phyloP scores from a whole-genome alignment of 2,888 invertebrate species.

The Plagiodera versicolora region DNA sequence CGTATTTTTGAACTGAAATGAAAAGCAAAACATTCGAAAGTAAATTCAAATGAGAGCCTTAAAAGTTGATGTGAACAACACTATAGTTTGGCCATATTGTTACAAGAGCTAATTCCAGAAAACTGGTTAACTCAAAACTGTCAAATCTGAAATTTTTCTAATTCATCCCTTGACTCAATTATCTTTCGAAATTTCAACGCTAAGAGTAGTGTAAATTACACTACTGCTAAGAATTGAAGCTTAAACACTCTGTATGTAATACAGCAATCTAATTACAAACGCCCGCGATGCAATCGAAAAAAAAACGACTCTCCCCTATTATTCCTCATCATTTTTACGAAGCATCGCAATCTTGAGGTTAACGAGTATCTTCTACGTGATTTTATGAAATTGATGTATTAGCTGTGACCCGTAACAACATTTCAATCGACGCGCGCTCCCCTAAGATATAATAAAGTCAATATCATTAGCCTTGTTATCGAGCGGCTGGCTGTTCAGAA shows the following conservation, averaged over 20 bases:
- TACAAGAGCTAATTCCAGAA: too few species aligned
- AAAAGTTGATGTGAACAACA: too few species aligned
- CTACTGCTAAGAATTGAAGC: neutral
- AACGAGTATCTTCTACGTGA: slow-evolving; percentile 1
- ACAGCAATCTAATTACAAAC: too few species aligned
- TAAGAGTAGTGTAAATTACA: neutral
- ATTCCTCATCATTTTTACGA: neutral
- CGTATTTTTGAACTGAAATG: too few species aligned
- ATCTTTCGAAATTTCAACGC: too few species aligned
- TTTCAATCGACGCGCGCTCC: neutral
- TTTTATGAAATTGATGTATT: slow-evolving; percentile 1
- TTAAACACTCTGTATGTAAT: neutral
- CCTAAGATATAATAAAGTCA: neutral
- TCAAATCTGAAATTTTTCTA: too few species aligned
- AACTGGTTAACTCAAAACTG: too few species aligned
- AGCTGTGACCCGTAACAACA: slow-evolving; percentile 1
- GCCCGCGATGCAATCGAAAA: neutral
- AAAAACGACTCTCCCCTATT: neutral
- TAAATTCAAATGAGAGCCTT: too few species aligned
- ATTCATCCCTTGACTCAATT: too few species aligned
- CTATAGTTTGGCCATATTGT: too few species aligned
- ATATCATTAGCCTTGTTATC: neutral
- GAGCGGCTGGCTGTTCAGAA: neutral
- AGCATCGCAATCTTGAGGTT: neutral
- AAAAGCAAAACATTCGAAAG: too few species aligned